These are phyloP conservation scores for Zaprionus nigranus DNA, from an alignment of 1,140 invertebrate genomes.

Conservation along the genomic window DNA sequence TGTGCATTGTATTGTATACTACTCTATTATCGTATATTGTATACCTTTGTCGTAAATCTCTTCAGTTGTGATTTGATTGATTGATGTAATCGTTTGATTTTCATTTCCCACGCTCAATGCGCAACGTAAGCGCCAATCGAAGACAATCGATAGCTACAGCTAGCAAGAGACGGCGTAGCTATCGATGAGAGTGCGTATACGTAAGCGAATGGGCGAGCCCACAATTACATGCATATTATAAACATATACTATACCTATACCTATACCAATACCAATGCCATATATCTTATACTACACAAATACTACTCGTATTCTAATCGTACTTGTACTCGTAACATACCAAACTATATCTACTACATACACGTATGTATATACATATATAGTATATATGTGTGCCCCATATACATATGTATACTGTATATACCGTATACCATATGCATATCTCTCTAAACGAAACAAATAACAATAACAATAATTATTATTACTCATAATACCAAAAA, in stretches of 20 bases:
- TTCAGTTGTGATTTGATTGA: conserved; percentile 26
- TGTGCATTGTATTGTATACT: conserved; percentile 35
- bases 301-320: conserved; percentile 14
- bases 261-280: conserved; percentile 1
- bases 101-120: conserved; percentile 20
- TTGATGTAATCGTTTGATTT: conserved; percentile 31
- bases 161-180: conserved; percentile 31
- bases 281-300: conserved; percentile 1
- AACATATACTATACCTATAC: conserved; percentile 28
- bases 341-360: conserved; percentile 49
- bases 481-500: conserved; percentile 78
- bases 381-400: conserved; percentile 36
- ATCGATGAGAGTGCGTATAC: conserved; percentile 38
- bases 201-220: conserved; percentile 18
- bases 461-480: conserved; percentile 68
- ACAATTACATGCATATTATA: conserved; percentile 51
- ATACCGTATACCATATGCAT: conserved; percentile 38
- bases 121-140: conserved; percentile 33
- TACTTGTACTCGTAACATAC: conserved; percentile 49
- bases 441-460: conserved; percentile 54
- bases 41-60: neutral
- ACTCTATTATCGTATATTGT: conserved; percentile 12
- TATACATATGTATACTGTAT: conserved; percentile 37
- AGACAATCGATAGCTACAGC: conserved; percentile 32
- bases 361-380: conserved; percentile 53